Conservation (phyloP, 1,140 invertebrate genomes). For the Nephotettix cincticeps region DNA sequence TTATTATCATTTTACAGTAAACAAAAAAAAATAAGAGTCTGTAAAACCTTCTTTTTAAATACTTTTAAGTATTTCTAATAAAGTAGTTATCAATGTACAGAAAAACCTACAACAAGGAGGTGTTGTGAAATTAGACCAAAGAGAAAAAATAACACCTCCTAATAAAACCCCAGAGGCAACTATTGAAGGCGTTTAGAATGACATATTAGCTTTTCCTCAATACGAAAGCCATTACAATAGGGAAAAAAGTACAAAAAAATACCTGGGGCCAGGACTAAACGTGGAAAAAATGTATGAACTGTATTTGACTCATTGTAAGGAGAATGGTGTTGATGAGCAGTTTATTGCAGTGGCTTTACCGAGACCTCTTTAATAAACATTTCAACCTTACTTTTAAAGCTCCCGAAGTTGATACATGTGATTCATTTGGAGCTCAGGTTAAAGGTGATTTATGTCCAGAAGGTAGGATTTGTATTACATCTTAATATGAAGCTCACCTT, state of each 20-base stretch:
- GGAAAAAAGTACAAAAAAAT: too few species aligned
- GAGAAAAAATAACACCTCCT: not conserved
- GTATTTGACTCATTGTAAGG: not conserved
- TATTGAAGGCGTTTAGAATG: not conserved
- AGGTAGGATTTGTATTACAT: not conserved
- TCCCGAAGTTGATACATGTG: conserved; percentile 16
- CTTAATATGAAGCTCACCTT: not conserved
- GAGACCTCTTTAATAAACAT: conserved; percentile 10
- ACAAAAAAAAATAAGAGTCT: conserved; percentile 17
- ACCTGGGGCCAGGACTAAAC: too few species aligned
- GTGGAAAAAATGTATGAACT: conserved; percentile 21
- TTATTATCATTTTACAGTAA: conserved; percentile 15
- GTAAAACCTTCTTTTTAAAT: conserved; percentile 12
- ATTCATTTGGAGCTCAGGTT: conserved; percentile 8
- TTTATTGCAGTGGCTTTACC: not conserved
- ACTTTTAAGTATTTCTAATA: conserved; percentile 21
- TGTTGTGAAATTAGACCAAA: conserved; percentile 10
- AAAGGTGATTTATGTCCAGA: not conserved
- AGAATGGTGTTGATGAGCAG: not conserved
- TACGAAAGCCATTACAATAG: too few species aligned
- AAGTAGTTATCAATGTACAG: conserved; percentile 5
- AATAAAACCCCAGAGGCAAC: conserved; percentile 15
- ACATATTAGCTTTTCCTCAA: conserved; percentile 2
- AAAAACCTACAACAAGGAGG: conserved; percentile 18
- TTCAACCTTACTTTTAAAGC: conserved; percentile 19